Conservation (phyloP, 1,140 invertebrate species). For the Atopsyche davidsoni region DNA sequence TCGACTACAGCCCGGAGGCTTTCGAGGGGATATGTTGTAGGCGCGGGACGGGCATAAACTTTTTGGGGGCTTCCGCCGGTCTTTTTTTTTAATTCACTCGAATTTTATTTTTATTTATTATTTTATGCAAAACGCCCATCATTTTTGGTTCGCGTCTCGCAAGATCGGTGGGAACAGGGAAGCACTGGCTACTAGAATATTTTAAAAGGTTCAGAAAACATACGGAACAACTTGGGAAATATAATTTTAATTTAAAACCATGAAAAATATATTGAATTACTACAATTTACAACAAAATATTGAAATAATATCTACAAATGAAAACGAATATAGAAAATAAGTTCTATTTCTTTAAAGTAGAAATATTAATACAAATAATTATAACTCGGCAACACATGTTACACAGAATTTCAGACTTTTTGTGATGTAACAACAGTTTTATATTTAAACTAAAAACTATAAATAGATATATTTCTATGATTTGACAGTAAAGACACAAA, state of each 20-base stretch:
- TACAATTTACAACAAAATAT: not conserved
- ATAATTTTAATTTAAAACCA: not conserved
- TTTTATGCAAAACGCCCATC: constrained; percentile 20
- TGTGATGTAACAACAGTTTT: too few relatives aligned
- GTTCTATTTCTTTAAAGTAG: too few relatives aligned
- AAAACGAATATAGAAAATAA: too few relatives aligned
- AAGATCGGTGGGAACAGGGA: not conserved
- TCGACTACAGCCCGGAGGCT: too few relatives aligned
- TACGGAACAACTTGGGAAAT: not conserved
- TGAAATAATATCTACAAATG: not conserved
- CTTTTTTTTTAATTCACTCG: constrained; percentile 9
- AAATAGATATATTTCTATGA: too few relatives aligned
- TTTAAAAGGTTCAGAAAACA: not conserved
- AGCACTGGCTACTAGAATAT: not conserved
- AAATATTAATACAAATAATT: too few relatives aligned
- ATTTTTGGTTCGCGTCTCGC: constrained; percentile 15
- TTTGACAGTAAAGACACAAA: too few relatives aligned
- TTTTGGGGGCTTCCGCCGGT: constrained; percentile 5
- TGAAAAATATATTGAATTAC: not conserved
- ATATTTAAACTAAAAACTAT: too few relatives aligned
- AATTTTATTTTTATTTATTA: constrained; percentile 24
- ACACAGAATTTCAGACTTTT: too few relatives aligned
- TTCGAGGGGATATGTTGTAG: too few relatives aligned
- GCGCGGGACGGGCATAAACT: not conserved
- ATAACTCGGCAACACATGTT: too few relatives aligned